Evolutionary conservation across 1,140 invertebrate species (phyloP).

Genomic region (Lepidurus arcticus): DNA sequence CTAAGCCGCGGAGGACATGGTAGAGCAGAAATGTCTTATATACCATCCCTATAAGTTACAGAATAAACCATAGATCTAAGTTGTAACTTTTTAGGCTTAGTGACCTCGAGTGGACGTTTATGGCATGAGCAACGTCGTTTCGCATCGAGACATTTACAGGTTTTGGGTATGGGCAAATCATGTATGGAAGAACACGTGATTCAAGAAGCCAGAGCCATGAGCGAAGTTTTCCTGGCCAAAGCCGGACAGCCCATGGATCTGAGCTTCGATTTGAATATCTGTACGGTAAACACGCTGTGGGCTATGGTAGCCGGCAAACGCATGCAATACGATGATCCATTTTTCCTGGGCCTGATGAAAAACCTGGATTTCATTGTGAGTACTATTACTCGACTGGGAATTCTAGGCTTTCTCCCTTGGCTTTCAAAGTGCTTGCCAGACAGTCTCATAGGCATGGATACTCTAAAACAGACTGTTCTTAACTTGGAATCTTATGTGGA

Average conservation of each 20-base stretch:
- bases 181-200: slow-evolving; percentile 5
- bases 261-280: slow-evolving; percentile 13
- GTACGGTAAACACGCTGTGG: slow-evolving; percentile 59
- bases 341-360: slow-evolving; percentile 33
- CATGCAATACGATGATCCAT: slow-evolving; percentile 43
- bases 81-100: neutral
- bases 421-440: slow-evolving; percentile 24
- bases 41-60: no score
- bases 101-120: slow-evolving; percentile 26
- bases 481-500: slow-evolving; percentile 51
- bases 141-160: slow-evolving; percentile 35
- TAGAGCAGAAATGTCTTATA: neutral
- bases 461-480: slow-evolving; percentile 49
- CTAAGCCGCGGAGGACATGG: slow-evolving; percentile 20
- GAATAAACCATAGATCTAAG: no score
- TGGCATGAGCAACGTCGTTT: slow-evolving; percentile 38
- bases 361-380: neutral
- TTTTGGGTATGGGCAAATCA: slow-evolving; percentile 34
- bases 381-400: neutral
- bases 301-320: slow-evolving; percentile 57
- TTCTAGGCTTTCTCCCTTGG: slow-evolving; percentile 26
- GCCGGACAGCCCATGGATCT: slow-evolving; percentile 22
- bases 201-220: slow-evolving; percentile 22
- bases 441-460: slow-evolving; percentile 48
- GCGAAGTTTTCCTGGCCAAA: neutral